Percentiles rank a stretch among this genome's conserved stretches.
Evolutionary conservation across 2,113 vertebrate genomes (phyloP).

Genomic region (Marcusenius ussheri): DNA sequence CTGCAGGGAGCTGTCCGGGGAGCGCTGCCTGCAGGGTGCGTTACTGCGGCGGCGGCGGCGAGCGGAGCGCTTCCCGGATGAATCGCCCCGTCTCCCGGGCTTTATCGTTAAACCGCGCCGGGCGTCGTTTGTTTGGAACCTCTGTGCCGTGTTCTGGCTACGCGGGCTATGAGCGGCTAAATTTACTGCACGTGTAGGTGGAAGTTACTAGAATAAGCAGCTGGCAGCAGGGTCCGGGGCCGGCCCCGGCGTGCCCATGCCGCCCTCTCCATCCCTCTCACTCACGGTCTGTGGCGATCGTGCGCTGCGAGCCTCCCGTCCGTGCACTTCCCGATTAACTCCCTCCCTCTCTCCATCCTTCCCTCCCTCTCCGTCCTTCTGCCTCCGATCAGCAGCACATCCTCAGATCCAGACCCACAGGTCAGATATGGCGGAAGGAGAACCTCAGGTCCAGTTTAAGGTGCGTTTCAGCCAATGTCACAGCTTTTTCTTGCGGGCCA

Average conservation of each 20-base stretch:
- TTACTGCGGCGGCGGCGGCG: background rate
- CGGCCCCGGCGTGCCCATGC: background rate
- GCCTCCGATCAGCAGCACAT: conserved; percentile 36
- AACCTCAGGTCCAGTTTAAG: conserved; percentile 31
- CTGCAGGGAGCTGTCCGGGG: background rate
- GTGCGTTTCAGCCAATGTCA: background rate
- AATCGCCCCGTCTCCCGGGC: background rate
- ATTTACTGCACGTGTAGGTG: background rate
- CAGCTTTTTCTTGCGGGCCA: background rate
- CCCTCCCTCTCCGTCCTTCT: conserved; percentile 25
- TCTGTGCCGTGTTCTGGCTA: background rate
- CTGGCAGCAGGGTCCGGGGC: background rate
- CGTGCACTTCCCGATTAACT: background rate
- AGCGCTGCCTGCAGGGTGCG: background rate
- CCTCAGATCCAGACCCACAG: conserved; percentile 20
- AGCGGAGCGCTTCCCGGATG: background rate
- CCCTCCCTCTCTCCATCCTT: background rate
- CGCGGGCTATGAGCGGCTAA: background rate
- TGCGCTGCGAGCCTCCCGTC: background rate
- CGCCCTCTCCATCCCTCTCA: background rate
- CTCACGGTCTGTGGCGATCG: background rate
- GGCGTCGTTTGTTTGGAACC: background rate
- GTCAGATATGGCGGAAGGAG: conserved; percentile 43
- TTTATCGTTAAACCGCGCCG: background rate
- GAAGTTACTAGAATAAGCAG: conserved; percentile 10